Percentiles rank a stretch among this genome's conserved stretches.
Conservation (phyloP, 2,888 invertebrate genomes). For the Polyploca ridens region DNA sequence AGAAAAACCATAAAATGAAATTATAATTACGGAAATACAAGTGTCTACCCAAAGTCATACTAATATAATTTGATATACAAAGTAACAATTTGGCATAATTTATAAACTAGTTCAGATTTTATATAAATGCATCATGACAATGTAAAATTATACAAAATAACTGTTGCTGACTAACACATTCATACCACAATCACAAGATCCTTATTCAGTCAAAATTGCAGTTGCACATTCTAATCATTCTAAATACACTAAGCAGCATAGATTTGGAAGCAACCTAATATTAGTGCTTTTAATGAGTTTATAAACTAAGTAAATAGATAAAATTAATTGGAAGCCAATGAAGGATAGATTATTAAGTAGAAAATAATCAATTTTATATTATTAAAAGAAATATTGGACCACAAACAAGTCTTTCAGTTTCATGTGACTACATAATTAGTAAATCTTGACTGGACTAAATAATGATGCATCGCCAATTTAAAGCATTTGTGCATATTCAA, state of each 20-base stretch:
- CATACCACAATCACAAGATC: constrained; percentile 78
- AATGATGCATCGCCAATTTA: constrained; percentile 40
- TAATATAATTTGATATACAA: constrained; percentile 68
- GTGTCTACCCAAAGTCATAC: constrained; percentile 52
- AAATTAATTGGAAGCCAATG: constrained; percentile 68
- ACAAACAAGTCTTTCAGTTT: constrained; percentile 73
- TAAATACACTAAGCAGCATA: constrained; percentile 70
- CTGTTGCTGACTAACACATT: constrained; percentile 70
- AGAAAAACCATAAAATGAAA: constrained; percentile 29
- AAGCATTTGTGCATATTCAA: constrained; percentile 48
- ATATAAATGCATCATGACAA: constrained; percentile 75
- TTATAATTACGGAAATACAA: constrained; percentile 26
- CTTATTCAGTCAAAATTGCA: constrained; percentile 77
- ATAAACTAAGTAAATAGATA: constrained; percentile 47
- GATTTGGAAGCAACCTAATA: constrained; percentile 77
- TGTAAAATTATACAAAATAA: constrained; percentile 70
- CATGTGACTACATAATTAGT: constrained; percentile 38
- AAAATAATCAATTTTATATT: constrained; percentile 17
- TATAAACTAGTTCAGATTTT: constrained; percentile 68
- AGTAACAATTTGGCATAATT: constrained; percentile 80
- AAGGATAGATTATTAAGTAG: constrained; percentile 41
- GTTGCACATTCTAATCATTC: constrained; percentile 65
- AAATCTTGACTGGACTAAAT: constrained; percentile 37
- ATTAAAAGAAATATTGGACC: constrained; percentile 75
- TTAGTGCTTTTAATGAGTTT: constrained; percentile 67